These are phyloP conservation scores for Bergia puertoricense DNA, from an alignment of 92 coral and sea anemone species.

Conservation along the genomic window DNA sequence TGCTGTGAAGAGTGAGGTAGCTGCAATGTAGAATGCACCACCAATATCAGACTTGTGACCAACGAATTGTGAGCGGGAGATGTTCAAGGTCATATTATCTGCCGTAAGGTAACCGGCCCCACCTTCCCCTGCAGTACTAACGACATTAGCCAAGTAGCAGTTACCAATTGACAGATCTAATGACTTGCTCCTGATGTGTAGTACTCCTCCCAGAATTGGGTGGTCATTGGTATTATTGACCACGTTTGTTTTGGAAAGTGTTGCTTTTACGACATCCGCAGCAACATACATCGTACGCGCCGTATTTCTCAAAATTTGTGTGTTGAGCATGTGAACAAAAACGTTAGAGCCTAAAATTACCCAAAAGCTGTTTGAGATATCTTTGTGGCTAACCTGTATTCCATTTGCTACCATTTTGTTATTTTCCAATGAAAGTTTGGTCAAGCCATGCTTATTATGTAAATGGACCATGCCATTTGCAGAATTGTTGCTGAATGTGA, in stretches of 20 bases:
- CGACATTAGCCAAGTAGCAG: conserved; percentile 15
- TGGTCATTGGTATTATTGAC: not conserved
- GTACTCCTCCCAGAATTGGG: conserved; percentile 19
- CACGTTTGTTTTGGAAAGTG: not conserved
- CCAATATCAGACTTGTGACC: conserved; percentile 10
- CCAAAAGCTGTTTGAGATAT: conserved; percentile 7
- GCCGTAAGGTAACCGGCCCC: conserved; percentile 31
- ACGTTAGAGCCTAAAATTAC: conserved; percentile 6
- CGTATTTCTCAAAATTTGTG: not conserved
- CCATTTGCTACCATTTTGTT: conserved; percentile 18
- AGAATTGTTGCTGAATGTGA: conserved; percentile 19
- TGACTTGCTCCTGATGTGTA: conserved; percentile 14
- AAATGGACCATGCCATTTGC: conserved; percentile 30
- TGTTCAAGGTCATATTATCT: not conserved
- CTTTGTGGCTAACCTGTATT: not conserved
- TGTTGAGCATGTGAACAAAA: not conserved
- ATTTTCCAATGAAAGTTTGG: conserved; percentile 11
- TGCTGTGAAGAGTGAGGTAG: not conserved
- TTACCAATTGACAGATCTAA: conserved; percentile 4
- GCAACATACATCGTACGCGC: not conserved
- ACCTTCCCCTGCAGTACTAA: conserved; percentile 16
- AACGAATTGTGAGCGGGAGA: conserved; percentile 18
- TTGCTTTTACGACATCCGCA: not conserved
- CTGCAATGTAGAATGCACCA: conserved; percentile 22
- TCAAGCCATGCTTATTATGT: conserved; percentile 13